These are phyloP conservation scores for Thymelicus lineola DNA, from an alignment of 2,888 invertebrate species.

Conservation along the genomic window DNA sequence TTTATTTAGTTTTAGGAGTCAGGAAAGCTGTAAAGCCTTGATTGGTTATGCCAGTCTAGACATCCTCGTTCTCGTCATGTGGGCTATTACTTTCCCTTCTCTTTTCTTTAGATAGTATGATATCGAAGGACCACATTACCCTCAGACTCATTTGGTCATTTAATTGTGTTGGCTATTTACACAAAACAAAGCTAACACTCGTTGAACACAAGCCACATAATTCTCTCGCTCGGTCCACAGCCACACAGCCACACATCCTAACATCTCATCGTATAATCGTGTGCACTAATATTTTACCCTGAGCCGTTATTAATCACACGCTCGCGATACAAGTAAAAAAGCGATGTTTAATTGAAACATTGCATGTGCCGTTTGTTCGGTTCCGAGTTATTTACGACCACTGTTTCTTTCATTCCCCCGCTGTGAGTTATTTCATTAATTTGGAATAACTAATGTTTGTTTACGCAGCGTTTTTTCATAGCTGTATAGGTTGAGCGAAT, in stretches of 20 bases:
- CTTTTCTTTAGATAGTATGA: too few species aligned
- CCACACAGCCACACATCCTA: neutral
- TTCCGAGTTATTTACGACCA: conserved; percentile 17
- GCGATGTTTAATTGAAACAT: conserved; percentile 27
- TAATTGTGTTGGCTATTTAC: too few species aligned
- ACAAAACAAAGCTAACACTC: too few species aligned
- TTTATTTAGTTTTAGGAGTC: too few species aligned
- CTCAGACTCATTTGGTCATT: too few species aligned
- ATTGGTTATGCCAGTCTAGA: too few species aligned
- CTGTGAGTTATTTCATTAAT: conserved; percentile 19
- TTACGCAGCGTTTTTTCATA: neutral
- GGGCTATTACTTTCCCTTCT: too few species aligned
- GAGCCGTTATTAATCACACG: conserved; percentile 16
- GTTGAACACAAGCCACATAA: too few species aligned
- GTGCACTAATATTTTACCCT: conserved; percentile 8
- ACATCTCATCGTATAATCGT: neutral
- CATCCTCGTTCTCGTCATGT: too few species aligned
- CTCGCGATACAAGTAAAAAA: conserved; percentile 17
- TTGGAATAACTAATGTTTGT: conserved; percentile 13
- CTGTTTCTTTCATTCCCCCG: conserved; percentile 19
- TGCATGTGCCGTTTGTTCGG: conserved; percentile 20
- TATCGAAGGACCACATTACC: too few species aligned
- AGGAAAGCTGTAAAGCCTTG: too few species aligned
- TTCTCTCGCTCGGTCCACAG: too few species aligned
- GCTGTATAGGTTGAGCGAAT: neutral